Conservation (phyloP, 2,797 vertebrate genomes). For the Buphagus erythrorhynchus region DNA sequence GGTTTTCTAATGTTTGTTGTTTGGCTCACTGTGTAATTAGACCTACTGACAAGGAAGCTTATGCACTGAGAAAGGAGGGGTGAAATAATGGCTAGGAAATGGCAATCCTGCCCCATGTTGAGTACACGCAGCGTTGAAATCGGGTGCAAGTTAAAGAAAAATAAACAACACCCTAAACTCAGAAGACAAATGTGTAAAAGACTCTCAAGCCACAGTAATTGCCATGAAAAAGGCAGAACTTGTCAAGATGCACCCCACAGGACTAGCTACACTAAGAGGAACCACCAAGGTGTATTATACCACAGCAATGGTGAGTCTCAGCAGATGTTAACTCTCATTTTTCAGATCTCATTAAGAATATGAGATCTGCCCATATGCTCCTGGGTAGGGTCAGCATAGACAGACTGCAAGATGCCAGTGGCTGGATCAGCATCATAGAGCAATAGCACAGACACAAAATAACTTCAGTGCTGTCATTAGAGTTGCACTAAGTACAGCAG, state of each 20-base stretch:
- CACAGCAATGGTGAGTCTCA: background rate
- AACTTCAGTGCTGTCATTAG: background rate
- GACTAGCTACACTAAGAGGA: background rate
- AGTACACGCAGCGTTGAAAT: background rate
- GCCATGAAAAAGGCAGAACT: background rate
- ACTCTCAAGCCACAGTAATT: background rate
- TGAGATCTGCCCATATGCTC: background rate
- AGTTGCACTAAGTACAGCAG: background rate
- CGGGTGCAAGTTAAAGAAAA: accelerated
- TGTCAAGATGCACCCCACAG: background rate
- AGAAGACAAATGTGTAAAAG: background rate
- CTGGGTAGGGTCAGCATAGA: background rate
- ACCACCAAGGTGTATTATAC: background rate
- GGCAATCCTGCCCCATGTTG: background rate
- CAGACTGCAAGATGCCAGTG: background rate
- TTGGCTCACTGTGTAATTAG: constrained; percentile 55
- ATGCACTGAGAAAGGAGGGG: background rate
- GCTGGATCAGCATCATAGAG: background rate
- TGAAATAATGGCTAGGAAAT: background rate
- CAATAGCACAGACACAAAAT: background rate
- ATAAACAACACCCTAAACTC: background rate
- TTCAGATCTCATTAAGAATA: background rate
- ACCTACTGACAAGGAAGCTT: constrained; percentile 35
- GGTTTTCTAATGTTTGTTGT: constrained; percentile 33
- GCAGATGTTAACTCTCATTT: background rate